A percentile compares a stretch with the other conserved stretches of the same genome.
phyloP scores from a whole-genome alignment of 1,140 invertebrate species.

The Euwallacea fornicatus region DNA sequence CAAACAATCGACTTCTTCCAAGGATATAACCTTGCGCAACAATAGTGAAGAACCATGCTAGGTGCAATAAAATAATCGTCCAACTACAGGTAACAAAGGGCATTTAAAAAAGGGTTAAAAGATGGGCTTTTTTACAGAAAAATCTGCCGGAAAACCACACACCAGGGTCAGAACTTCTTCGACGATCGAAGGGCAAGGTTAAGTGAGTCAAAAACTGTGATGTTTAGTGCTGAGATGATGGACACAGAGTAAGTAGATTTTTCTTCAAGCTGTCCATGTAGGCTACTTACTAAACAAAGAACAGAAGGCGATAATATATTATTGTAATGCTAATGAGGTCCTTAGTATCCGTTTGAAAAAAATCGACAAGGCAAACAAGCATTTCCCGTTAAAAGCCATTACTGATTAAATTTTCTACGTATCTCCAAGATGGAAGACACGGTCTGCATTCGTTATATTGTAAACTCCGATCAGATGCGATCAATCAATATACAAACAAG shows the following conservation, averaged over 20 bases:
- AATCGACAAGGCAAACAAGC: slow-evolving; percentile 1
- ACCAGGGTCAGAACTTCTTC: slow-evolving; percentile 44
- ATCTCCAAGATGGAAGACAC: not conserved
- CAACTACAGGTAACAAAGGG: slow-evolving; percentile 27
- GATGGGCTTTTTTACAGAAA: slow-evolving; percentile 17
- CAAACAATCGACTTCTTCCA: not conserved
- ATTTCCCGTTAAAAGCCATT: not conserved
- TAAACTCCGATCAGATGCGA: too few species aligned
- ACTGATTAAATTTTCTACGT: not conserved
- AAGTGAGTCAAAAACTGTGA: slow-evolving; percentile 2
- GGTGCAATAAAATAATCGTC: slow-evolving; percentile 46
- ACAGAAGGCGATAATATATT: too few species aligned
- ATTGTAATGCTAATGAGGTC: too few species aligned
- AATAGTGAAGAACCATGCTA: slow-evolving; percentile 18
- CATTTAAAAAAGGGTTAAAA: slow-evolving; percentile 40
- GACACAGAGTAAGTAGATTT: too few species aligned
- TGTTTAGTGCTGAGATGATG: too few species aligned
- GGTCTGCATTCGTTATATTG: not conserved
- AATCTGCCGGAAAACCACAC: slow-evolving; percentile 44
- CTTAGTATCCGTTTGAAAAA: not conserved
- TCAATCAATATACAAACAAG: too few species aligned
- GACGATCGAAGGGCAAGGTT: slow-evolving; percentile 41
- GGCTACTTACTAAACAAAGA: too few species aligned
- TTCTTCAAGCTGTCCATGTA: too few species aligned
- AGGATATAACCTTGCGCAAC: slow-evolving; percentile 32